These are phyloP conservation scores for Euplexia lucipara DNA, from an alignment of 2,888 invertebrate genomes.

Conservation along the genomic window DNA sequence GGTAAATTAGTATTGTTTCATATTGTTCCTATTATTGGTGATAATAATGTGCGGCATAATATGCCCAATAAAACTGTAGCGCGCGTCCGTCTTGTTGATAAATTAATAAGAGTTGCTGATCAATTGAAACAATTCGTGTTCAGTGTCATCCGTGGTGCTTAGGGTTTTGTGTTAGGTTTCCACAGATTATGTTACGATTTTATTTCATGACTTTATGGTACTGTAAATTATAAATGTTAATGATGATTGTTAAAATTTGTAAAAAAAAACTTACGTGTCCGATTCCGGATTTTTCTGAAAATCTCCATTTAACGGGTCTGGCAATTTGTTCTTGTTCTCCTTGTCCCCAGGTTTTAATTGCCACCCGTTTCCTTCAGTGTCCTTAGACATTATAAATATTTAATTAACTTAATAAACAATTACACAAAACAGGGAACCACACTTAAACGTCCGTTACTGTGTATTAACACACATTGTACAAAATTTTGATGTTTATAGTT, in stretches of 20 bases:
- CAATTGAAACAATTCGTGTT: slow-evolving; percentile 62
- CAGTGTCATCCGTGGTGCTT: slow-evolving; percentile 43
- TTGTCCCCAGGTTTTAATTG: slow-evolving; percentile 61
- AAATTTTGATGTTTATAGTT: slow-evolving; percentile 11
- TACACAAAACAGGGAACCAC: slow-evolving; percentile 28
- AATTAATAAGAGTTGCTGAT: slow-evolving; percentile 37
- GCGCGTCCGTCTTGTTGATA: slow-evolving; percentile 32
- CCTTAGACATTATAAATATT: slow-evolving; percentile 71
- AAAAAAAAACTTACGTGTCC: slow-evolving; percentile 67
- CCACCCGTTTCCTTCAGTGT: slow-evolving; percentile 64
- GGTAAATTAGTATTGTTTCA: slow-evolving; percentile 17
- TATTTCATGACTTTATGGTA: neutral
- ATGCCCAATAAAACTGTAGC: slow-evolving; percentile 17
- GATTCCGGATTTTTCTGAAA: slow-evolving; percentile 56
- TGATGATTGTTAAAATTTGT: neutral
- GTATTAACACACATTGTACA: slow-evolving; percentile 38
- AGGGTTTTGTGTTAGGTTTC: slow-evolving; percentile 23
- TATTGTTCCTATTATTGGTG: slow-evolving; percentile 23
- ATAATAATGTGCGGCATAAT: slow-evolving; percentile 19
- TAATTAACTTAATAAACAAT: slow-evolving; percentile 39
- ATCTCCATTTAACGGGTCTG: slow-evolving; percentile 63
- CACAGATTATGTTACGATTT: slow-evolving; percentile 5
- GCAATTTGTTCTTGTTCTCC: slow-evolving; percentile 64
- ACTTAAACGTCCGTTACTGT: slow-evolving; percentile 17
- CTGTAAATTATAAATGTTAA: no score